phyloP scores from a whole-genome alignment of 1,140 invertebrate species.

The Vanessa tameamea region DNA sequence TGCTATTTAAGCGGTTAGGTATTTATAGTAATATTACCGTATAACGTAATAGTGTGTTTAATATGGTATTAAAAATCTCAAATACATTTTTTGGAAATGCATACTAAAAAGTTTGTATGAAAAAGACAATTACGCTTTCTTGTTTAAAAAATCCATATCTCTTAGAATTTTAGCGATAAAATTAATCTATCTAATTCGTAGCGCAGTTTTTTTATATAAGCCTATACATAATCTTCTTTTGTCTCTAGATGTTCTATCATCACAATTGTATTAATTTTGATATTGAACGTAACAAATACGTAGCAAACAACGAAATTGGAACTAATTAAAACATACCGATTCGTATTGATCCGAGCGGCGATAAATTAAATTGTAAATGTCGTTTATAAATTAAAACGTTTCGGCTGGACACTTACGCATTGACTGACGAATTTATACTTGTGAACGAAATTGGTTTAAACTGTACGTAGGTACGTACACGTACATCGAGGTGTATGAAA shows the following conservation, averaged over 20 bases:
- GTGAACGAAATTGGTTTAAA: neutral
- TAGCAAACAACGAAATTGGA: conserved; percentile 1
- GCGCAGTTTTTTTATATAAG: too few relatives aligned
- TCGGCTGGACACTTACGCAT: conserved; percentile 14
- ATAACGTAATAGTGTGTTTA: neutral
- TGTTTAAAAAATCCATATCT: too few relatives aligned
- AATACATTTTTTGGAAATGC: too few relatives aligned
- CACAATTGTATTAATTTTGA: too few relatives aligned
- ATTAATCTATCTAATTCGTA: too few relatives aligned
- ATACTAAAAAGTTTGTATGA: too few relatives aligned
- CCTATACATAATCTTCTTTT: too few relatives aligned
- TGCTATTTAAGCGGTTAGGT: conserved; percentile 28
- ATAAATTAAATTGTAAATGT: conserved; percentile 28
- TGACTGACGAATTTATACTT: conserved; percentile 23
- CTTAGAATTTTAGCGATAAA: too few relatives aligned
- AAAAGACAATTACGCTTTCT: too few relatives aligned
- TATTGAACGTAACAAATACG: conserved; percentile 1
- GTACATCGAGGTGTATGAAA: conserved; percentile 4
- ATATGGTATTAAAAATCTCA: too few relatives aligned
- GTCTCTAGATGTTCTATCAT: too few relatives aligned
- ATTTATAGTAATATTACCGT: conserved; percentile 17
- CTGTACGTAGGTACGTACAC: neutral
- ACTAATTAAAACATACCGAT: conserved; percentile 21
- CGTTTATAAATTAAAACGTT: conserved; percentile 29
- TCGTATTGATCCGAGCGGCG: conserved; percentile 12